These are phyloP conservation scores for Aegotheles bennettii DNA, from an alignment of 2,113 vertebrate species.

Conservation along the genomic window DNA sequence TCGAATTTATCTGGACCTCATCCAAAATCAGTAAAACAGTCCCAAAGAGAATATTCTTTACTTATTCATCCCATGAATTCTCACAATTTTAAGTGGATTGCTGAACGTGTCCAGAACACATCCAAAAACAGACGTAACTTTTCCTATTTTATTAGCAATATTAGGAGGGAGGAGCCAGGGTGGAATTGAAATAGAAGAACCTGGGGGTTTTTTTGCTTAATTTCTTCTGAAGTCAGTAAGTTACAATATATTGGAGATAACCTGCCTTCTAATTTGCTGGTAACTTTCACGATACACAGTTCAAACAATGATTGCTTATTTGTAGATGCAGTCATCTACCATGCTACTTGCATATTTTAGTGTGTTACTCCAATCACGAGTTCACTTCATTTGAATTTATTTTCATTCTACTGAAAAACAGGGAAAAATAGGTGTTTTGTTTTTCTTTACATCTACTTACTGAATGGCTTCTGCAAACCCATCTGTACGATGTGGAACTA, in stretches of 20 bases:
- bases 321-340: background rate
- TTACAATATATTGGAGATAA: background rate
- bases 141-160: background rate
- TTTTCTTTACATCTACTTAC: conserved; percentile 73
- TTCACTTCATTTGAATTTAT: background rate
- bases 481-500: conserved; percentile 89
- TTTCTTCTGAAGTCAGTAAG: background rate
- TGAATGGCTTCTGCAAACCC: conserved; percentile 92
- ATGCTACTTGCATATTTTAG: background rate
- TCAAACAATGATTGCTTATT: background rate
- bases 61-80: background rate
- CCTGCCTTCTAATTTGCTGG: background rate
- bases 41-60: background rate
- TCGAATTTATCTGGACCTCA: background rate
- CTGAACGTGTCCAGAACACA: background rate
- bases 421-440: background rate
- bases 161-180: accelerated
- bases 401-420: background rate
- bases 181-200: background rate
- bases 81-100: background rate
- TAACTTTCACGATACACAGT: background rate
- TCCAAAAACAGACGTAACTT: accelerated
- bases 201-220: background rate
- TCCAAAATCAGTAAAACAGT: background rate
- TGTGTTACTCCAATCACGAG: background rate